Base-by-base conservation (phyloP, 2,888 invertebrate genomes). In the Petrophora chlorosata region DNA sequence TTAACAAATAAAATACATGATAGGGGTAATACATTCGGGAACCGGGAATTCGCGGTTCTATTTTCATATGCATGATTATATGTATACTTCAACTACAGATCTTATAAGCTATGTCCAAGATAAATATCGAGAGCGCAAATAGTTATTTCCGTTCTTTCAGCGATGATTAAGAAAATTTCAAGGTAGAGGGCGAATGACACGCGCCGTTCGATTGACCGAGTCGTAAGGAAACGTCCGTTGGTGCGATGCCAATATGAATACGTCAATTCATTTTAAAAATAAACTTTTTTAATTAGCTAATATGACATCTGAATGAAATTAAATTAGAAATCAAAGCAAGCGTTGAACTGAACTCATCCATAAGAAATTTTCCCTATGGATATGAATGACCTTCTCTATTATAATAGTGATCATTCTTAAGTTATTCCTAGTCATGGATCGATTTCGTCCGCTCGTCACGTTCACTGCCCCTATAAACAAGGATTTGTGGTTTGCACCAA, bases 221-320 rank as follows among this genome's bases (percentile, higher is more conserved):
- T 61, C 64, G 55, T 60, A 65, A 69, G 71, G 70, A 73, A 70
- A 74, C 73, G 73, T 77, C 70, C 60, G 56, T 70, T 63, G 68
- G 69, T 65, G 51, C 39, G 56, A 61, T 70, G 76, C 70, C 74
- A 72, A 70, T 43, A 55, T 58, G 59, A 23, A 46, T 52, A 49
- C 57, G 57, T 54, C 54, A 51, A 46, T 42, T 38, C 15, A 29
- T n/a, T 40, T 40, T 36, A 33, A 25, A 40, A 19, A 44, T 35
- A 29, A 13, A 29, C 17, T 5, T 28, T n/a, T 41, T 25, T 36
- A 42, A 42, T 43, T 43, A 49, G 29, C 28, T 16, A 34, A 38
- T 35, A 17, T 29, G 40, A 16, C 19, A 15, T 3, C 23, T 29
- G 29, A 26, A 40, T 40, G 25, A 10, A 26, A 44, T 40, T 25